Evolutionary conservation across 2,113 vertebrate genomes (phyloP).

Genomic region (Ammodytes marinus): DNA sequence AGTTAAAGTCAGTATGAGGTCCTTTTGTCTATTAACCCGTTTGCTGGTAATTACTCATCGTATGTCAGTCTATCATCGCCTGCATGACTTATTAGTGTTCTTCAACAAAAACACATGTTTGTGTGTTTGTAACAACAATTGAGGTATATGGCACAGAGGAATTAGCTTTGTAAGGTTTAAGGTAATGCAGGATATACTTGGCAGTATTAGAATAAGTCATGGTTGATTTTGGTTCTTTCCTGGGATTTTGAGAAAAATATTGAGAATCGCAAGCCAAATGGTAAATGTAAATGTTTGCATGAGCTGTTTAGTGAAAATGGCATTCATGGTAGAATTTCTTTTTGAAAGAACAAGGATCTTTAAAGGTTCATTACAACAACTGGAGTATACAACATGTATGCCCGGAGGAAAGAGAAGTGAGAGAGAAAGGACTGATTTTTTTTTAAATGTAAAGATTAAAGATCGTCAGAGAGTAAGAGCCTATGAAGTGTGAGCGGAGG

Average conservation of each 20-base stretch:
- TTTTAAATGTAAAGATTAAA: constrained; percentile 82
- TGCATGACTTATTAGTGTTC: not conserved
- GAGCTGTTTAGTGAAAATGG: constrained; percentile 11
- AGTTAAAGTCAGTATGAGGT: constrained; percentile 45
- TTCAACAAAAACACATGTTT: not conserved
- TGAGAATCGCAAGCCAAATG: not conserved
- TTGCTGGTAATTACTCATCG: not conserved
- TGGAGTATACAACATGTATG: constrained; percentile 48
- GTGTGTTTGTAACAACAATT: not conserved
- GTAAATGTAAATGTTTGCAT: not conserved
- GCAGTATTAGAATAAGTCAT: too few relatives aligned
- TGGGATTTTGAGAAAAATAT: not conserved
- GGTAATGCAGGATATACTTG: not conserved
- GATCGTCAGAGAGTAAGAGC: constrained; percentile 74
- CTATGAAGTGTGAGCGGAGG: constrained; percentile 80
- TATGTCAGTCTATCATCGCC: not conserved
- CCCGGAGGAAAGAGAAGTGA: constrained; percentile 4
- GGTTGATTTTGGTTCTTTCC: not conserved
- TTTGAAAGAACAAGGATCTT: constrained; percentile 13
- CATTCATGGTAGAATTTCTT: constrained; percentile 15
- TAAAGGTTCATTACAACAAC: constrained; percentile 29
- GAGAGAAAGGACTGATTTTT: constrained; percentile 41
- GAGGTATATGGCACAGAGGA: not conserved
- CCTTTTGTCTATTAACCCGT: constrained; percentile 13
- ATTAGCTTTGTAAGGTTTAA: not conserved